Conservation (phyloP, 2,888 invertebrate genomes). For the Cryptus armator region DNA sequence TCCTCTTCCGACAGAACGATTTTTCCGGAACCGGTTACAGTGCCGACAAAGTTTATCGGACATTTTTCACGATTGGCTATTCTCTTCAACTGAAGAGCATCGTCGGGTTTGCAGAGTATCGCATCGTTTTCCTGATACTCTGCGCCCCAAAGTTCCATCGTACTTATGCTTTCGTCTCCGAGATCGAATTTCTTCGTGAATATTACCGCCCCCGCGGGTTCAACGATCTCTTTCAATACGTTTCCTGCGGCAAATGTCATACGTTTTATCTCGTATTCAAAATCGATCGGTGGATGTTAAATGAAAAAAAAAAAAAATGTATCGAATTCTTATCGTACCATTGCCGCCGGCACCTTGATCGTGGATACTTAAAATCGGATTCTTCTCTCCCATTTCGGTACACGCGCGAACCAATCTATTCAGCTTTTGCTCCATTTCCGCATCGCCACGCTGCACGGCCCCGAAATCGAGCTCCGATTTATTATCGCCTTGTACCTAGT, state of each 20-base stretch:
- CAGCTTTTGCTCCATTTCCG: constrained; percentile 99
- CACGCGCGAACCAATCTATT: constrained; percentile 97
- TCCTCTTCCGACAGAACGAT: constrained; percentile 89
- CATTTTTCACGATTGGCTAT: constrained; percentile 96
- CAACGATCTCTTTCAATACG: constrained; percentile 98
- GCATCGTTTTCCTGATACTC: constrained; percentile 99
- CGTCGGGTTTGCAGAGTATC: constrained; percentile 90
- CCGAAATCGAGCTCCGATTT: constrained; percentile 96
- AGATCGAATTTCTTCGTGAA: constrained; percentile 94
- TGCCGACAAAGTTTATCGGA: constrained; percentile 96
- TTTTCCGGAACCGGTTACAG: constrained; percentile 94
- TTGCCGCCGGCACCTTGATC: constrained; percentile 99
- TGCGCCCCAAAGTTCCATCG: constrained; percentile 98
- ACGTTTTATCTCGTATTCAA: background rate
- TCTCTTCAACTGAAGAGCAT: constrained; percentile 88
- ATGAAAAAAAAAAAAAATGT: background rate
- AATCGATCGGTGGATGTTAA: background rate
- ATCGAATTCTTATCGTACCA: constrained; percentile 83
- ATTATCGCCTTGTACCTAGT: constrained; percentile 94
- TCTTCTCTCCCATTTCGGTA: constrained; percentile 91
- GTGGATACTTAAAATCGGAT: constrained; percentile 98
- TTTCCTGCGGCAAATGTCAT: constrained; percentile 88
- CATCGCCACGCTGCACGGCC: constrained; percentile 98
- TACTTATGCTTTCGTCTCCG: constrained; percentile 97
- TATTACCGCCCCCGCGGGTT: constrained; percentile 97